Conservation (phyloP, 1,140 invertebrate species). For the Drosophila kepulauana region DNA sequence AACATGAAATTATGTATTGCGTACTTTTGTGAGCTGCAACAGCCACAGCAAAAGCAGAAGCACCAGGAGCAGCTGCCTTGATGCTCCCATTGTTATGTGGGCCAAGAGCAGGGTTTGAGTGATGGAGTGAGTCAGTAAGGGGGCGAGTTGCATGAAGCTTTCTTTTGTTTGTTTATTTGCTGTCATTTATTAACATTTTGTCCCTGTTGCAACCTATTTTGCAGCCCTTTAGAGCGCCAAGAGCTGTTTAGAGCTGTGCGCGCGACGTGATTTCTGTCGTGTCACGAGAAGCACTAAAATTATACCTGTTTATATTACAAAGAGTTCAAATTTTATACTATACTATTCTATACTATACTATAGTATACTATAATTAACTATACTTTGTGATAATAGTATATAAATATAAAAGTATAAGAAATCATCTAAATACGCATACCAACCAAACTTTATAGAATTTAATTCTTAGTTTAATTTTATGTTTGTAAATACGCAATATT, state of each 20-base stretch:
- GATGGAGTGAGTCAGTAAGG: neutral
- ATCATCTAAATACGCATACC: too few relatives aligned
- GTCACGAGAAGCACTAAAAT: neutral
- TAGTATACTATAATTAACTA: too few relatives aligned
- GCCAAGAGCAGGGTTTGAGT: slow-evolving; percentile 3
- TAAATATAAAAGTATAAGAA: too few relatives aligned
- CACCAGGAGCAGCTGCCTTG: slow-evolving; percentile 32
- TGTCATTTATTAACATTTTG: slow-evolving; percentile 27
- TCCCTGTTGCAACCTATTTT: slow-evolving; percentile 12
- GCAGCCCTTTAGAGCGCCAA: neutral
- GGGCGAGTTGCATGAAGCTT: neutral
- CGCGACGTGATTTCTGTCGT: neutral
- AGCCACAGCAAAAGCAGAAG: slow-evolving; percentile 5
- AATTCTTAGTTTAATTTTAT: too few relatives aligned
- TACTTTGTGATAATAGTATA: too few relatives aligned
- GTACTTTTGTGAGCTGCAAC: slow-evolving; percentile 46
- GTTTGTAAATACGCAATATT: too few relatives aligned
- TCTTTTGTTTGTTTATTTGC: slow-evolving; percentile 31
- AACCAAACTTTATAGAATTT: too few relatives aligned
- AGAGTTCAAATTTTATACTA: too few relatives aligned
- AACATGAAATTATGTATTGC: slow-evolving; percentile 56
- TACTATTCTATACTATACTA: too few relatives aligned
- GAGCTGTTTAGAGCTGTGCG: neutral
- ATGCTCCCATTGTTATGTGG: slow-evolving; percentile 20
- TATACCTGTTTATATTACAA: neutral